phyloP scores from a whole-genome alignment of 2,113 vertebrate genomes.

The Anguilla rostrata region DNA sequence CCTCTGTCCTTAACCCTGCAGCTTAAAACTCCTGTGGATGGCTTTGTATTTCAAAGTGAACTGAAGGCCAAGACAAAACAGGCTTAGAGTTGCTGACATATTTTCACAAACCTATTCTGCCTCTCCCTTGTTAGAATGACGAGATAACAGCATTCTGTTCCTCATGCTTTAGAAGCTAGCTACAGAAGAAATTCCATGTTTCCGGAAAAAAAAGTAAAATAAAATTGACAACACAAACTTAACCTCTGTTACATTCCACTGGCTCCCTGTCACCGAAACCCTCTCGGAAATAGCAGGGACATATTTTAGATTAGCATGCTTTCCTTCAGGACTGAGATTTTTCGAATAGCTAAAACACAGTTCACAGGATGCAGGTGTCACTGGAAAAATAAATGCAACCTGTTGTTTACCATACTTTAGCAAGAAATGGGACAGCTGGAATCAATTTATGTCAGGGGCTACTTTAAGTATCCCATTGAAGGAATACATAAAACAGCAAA shows the following conservation, averaged over 20 bases:
- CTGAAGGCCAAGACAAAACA: slow-evolving; percentile 35
- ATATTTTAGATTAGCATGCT: slow-evolving; percentile 59
- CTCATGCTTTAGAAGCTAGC: slow-evolving; percentile 45
- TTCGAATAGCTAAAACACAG: not conserved
- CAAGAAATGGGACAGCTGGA: not conserved
- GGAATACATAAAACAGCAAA: too few relatives aligned
- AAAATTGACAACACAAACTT: slow-evolving; percentile 52
- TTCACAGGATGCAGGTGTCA: not conserved
- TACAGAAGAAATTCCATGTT: slow-evolving; percentile 53
- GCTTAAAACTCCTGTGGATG: not conserved
- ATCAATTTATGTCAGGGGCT: not conserved
- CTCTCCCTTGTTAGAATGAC: slow-evolving; percentile 52
- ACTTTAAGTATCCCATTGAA: too few relatives aligned
- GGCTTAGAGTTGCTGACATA: slow-evolving; percentile 47
- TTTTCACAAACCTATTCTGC: slow-evolving; percentile 34
- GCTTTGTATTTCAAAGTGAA: slow-evolving; percentile 44
- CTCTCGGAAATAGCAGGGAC: slow-evolving; percentile 63
- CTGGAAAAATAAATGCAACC: not conserved
- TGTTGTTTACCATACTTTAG: not conserved
- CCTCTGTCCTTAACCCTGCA: slow-evolving; percentile 19
- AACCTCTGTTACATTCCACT: slow-evolving; percentile 58
- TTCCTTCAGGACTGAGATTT: slow-evolving; percentile 33
- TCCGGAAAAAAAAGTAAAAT: slow-evolving; percentile 43
- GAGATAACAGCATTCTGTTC: slow-evolving; percentile 65
- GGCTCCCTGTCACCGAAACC: slow-evolving; percentile 34